Conservation (phyloP, 2,797 vertebrate species). For the Pristis pectinata region DNA sequence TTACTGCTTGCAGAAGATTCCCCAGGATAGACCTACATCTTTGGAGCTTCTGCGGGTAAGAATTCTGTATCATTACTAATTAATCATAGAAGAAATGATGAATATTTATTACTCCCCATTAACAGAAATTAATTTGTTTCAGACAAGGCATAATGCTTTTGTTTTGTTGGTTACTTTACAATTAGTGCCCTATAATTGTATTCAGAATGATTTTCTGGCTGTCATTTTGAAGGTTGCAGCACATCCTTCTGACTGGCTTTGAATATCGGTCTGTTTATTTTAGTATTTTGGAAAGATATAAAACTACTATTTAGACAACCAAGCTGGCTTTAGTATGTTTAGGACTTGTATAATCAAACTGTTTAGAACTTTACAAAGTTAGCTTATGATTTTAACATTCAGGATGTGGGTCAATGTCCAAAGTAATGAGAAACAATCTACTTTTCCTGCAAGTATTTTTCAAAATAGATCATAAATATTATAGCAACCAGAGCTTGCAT, state of each 20-base stretch:
- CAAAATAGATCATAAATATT: not conserved
- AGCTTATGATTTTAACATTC: not conserved
- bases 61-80: conserved; percentile 35
- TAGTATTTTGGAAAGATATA: not conserved
- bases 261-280: not conserved
- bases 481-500: not conserved
- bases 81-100: not conserved
- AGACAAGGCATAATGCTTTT: not conserved
- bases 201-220: not conserved
- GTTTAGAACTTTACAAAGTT: not conserved
- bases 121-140: not conserved
- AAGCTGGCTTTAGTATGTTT: not conserved
- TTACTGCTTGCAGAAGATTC: conserved; percentile 99
- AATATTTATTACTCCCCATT: not conserved
- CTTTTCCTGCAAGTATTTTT: not conserved
- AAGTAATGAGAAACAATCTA: not conserved
- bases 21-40: conserved; percentile 95
- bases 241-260: not conserved
- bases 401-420: not conserved
- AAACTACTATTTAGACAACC: not conserved
- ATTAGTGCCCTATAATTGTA: not conserved
- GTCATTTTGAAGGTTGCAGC: not conserved
- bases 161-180: not conserved
- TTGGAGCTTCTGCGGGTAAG: conserved; percentile 88
- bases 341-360: not conserved